Base-by-base conservation (phyloP, 2,113 vertebrate genomes). In the Leptobrachium leishanense region DNA sequence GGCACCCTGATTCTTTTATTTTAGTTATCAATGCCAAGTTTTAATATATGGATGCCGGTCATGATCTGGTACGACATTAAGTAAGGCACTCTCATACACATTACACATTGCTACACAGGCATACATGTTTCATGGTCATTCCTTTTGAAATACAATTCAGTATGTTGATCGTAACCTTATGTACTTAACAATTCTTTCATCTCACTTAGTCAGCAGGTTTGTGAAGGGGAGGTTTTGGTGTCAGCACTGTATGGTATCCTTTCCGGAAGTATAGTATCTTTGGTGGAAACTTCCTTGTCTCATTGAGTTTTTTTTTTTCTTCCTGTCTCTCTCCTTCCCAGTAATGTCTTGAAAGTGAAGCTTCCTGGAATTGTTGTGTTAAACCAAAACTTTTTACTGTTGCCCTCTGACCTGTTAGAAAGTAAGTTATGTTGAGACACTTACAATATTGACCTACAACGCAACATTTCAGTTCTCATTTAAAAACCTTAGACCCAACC, bases 321-420 rank as follows among this genome's bases (percentile, higher is more conserved):
- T 92, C 92, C 92, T 89, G 88, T 87, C 85, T 57, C 63, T 85
- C 77, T 87, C 88, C 90, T 88, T 86, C 85, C 85, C 85, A 82
- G 40, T 83, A 82, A 75, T 83, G 83, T 84, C 85, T 90, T 13
- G 0, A 75, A 77, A 75, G 11, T 72, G 84, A 87, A 83, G 85
- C 86, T 92, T 94, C 92, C 92, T 89, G 88, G 85, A 87, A 94
- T 93, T 94, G 92, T 94, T 94, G 77, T 15, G 5, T 76, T 43
- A 74, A 20, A 76, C 82, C 70, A 83, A 44, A 82, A 70, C 84
- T n/a, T 12, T n/a, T 12, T 1, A 72, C 59, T 65, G 31, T 53
- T 73, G 64, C 71, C 42, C 71, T 20, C 42, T 80, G 71, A 80
- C 71, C 63, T 68, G 13, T 57, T 43, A 53, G 12, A 39, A 66